Conservation (phyloP, 2,113 vertebrate species). For the Heterocephalus glaber region DNA sequence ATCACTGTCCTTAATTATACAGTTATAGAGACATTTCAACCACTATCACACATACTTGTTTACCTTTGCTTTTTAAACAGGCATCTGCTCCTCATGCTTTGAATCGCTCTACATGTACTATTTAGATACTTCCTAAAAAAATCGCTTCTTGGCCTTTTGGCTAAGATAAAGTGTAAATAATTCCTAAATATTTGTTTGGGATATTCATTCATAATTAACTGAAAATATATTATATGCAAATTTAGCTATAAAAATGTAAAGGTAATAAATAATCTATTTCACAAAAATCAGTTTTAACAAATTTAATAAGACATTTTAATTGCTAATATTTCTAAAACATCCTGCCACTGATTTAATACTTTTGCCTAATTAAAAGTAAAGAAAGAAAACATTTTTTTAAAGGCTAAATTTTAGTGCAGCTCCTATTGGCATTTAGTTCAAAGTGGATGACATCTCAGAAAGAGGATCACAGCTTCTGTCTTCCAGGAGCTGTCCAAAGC, state of each 20-base stretch:
- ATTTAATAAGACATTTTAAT: neutral
- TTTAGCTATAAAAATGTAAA: neutral
- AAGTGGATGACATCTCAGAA: neutral
- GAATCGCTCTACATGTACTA: neutral
- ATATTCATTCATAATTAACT: neutral
- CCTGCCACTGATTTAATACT: neutral
- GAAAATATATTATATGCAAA: slow-evolving; percentile 16
- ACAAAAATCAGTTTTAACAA: neutral
- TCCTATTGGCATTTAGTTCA: neutral
- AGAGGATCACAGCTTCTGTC: neutral
- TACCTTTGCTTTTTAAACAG: neutral
- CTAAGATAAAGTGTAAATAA: too few species aligned
- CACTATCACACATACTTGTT: neutral
- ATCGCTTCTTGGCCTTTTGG: too few species aligned
- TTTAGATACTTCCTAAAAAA: neutral
- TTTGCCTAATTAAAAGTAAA: neutral
- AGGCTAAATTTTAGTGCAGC: neutral
- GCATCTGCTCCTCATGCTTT: neutral
- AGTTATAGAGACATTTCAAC: neutral
- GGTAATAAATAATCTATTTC: neutral
- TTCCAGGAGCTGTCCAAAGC: neutral
- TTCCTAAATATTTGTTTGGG: neutral
- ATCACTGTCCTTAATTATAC: neutral
- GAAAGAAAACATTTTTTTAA: neutral
- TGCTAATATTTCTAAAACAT: neutral